phyloP scores from a whole-genome alignment of 2,113 vertebrate species.

The Thamnophis sirtalis region DNA sequence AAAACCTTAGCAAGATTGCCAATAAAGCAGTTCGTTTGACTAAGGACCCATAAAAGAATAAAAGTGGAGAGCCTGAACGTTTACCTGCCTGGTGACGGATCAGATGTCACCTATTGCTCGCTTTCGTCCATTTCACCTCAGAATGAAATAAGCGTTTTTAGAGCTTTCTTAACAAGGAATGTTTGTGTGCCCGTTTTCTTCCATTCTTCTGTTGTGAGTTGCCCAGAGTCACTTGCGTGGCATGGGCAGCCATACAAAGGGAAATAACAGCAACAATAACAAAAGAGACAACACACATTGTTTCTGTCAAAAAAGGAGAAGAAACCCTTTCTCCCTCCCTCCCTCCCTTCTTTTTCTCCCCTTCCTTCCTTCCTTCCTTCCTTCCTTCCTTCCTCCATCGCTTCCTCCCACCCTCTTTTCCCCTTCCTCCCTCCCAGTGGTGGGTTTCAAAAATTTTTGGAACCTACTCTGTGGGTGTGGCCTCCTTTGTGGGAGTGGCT shows the following conservation, averaged over 20 bases:
- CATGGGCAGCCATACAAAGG: background rate
- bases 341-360: background rate
- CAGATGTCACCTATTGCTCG: background rate
- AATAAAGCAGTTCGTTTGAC: background rate
- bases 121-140: background rate
- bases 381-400: background rate
- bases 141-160: background rate
- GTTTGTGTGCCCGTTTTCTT: background rate
- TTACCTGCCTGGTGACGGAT: background rate
- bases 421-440: too few species aligned
- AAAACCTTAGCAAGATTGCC: background rate
- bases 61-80: background rate
- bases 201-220: background rate
- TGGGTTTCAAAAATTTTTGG: too few species aligned
- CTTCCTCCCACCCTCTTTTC: background rate
- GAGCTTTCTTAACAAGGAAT: background rate
- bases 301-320: background rate
- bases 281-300: background rate
- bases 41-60: background rate
- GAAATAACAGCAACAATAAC: background rate
- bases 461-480: too few species aligned
- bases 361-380: background rate
- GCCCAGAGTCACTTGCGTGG: background rate
- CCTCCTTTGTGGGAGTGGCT: too few species aligned
- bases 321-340: background rate